Base-by-base conservation (phyloP, 2,113 vertebrate species). In the Sphaerodactylus townsendi region DNA sequence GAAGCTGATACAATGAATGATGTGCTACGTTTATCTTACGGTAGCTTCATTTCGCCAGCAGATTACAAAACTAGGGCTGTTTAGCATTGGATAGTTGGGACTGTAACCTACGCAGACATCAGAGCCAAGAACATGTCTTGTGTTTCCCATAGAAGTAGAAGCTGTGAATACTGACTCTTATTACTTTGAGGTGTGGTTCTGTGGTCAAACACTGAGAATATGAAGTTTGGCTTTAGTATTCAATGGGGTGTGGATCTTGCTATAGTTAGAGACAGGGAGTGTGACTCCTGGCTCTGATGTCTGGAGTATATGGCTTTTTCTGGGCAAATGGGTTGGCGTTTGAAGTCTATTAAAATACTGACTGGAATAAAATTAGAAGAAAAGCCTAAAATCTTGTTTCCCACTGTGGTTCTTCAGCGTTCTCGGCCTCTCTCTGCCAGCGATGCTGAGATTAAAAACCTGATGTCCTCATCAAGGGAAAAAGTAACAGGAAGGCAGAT, bases 381-480 rank as follows among this genome's bases (percentile, higher is more conserved):
- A n/a, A 44, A 70, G 44, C 39, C 50, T 83, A 83, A 87, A 83
- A 71, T 25, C 41, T 88, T 74, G 35, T 81, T 86, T 93, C 77
- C 73, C 14, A 35, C 21, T 84, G n/a, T 78, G 66, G 92, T 85
- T 90, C 62, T 89, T 15, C 91, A 98, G 97, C 93, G 81, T 77
- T 94, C 97, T 89, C 97, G 95, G 87, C 96, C 96, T 30, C 85
- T 95, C 15, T 97, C 97, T 92, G 96, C 96, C 69, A 95, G 87
- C 15, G 96, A 96, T 76, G 93, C 95, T 4, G 98, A 98, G 89
- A 91, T 93, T 80, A 96, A 95, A 91, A 96, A 93, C 65, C 92
- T 92, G 0, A 77, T 94, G 65, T 66, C 91, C 30, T 93, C 95
- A 41, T 87, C 90, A 70, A 97, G 94, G 85, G 97, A 98, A 90